Conservation (phyloP, 2,797 vertebrate species). For the Cephalopachus bancanus region DNA sequence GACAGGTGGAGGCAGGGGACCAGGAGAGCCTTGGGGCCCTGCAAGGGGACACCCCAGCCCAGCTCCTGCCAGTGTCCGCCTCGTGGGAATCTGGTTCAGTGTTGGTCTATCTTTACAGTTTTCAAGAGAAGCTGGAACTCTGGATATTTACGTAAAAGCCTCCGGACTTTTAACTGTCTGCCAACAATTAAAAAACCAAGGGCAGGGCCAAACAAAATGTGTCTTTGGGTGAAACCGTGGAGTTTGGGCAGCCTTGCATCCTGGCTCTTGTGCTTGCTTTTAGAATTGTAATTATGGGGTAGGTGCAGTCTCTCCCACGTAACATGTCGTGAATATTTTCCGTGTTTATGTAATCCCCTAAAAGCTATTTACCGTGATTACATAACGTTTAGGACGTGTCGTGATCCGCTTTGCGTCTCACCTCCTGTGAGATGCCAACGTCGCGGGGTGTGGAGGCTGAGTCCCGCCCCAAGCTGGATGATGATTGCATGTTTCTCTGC, state of each 20-base stretch:
- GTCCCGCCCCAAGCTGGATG: background rate
- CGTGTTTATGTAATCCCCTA: conserved; percentile 44
- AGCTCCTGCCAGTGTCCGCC: no score
- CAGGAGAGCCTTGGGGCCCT: no score
- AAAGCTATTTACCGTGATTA: conserved; percentile 44
- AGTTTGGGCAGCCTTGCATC: background rate
- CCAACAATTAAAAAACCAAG: background rate
- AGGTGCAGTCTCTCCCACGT: background rate
- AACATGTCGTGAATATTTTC: conserved; percentile 58
- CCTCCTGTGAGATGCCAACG: conserved; percentile 8
- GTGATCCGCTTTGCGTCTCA: conserved; percentile 39
- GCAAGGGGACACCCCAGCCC: no score
- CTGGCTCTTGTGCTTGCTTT: background rate
- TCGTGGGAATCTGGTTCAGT: no score
- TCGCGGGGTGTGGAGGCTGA: conserved; percentile 13
- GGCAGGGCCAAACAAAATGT: background rate
- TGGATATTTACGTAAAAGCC: background rate
- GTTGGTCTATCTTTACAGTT: background rate
- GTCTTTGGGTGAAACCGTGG: background rate
- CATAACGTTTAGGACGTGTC: conserved; percentile 41
- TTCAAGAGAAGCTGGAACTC: background rate
- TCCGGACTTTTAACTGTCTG: background rate
- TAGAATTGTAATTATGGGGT: background rate
- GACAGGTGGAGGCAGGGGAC: no score
- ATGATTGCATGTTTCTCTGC: accelerated